Conservation (phyloP, 2,797 vertebrate genomes). For the Enteromius unitaeniatus region DNA sequence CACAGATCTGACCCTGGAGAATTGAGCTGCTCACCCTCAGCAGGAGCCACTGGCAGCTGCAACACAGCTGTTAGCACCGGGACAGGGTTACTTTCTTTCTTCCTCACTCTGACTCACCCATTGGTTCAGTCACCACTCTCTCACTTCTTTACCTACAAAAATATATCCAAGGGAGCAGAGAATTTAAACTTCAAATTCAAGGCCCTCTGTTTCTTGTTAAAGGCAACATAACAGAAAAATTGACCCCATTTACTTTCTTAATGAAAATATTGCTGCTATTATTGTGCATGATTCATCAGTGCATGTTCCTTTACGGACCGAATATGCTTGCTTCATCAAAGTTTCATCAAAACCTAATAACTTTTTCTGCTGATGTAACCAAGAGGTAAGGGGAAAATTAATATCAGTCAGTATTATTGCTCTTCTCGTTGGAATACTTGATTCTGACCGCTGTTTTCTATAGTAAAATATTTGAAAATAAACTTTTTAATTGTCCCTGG, state of each 20-base stretch:
- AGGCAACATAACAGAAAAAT: not conserved
- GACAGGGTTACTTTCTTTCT: constrained; percentile 33
- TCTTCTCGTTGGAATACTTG: not conserved
- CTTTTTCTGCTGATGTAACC: constrained; percentile 9
- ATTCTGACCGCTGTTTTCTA: not conserved
- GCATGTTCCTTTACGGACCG: not conserved
- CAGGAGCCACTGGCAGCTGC: constrained; percentile 90
- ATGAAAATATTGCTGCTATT: not conserved
- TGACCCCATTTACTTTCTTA: constrained; percentile 4
- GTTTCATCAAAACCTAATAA: constrained; percentile 21
- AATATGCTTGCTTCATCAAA: not conserved
- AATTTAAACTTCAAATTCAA: not conserved
- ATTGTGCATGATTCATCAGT: not conserved
- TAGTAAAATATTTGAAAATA: not conserved
- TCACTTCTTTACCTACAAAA: not conserved
- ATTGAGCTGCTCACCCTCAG: constrained; percentile 84
- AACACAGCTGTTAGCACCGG: constrained; percentile 80
- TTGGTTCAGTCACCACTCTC: constrained; percentile 40
- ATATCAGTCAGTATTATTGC: not conserved
- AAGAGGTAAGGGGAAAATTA: not conserved
- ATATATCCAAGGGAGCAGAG: not conserved
- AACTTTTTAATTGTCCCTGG: not conserved
- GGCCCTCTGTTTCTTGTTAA: constrained; percentile 1
- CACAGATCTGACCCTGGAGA: constrained; percentile 92
- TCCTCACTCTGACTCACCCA: not conserved